These are phyloP conservation scores for Sphenopsis melanotis DNA, from an alignment of 2,797 vertebrate species.

Conservation along the genomic window DNA sequence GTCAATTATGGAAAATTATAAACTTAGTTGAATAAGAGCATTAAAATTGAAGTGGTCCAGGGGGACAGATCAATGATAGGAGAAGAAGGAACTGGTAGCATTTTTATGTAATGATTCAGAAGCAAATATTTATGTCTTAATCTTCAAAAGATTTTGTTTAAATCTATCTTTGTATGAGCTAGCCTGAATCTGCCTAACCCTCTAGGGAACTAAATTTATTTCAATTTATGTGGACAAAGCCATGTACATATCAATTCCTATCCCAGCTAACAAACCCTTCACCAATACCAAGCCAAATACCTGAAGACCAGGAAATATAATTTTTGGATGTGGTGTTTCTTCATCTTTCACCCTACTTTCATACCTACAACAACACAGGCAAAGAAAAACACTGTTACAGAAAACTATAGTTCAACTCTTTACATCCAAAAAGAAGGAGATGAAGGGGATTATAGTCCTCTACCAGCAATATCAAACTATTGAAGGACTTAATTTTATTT, in stretches of 20 bases:
- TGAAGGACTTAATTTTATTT: neutral
- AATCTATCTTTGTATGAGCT: neutral
- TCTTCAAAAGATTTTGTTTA: neutral
- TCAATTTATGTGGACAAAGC: neutral
- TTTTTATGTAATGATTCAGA: neutral
- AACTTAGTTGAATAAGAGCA: neutral
- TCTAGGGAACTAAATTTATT: neutral
- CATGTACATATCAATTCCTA: neutral
- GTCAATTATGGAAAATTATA: neutral
- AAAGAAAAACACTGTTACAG: accelerated
- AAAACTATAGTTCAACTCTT: neutral
- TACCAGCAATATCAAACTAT: neutral
- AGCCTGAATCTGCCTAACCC: neutral
- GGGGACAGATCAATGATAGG: neutral
- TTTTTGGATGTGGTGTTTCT: neutral
- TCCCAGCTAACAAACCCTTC: neutral
- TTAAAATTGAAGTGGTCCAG: neutral
- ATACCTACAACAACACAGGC: neutral
- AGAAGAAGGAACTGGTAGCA: neutral
- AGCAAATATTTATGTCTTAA: neutral
- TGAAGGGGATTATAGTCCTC: neutral
- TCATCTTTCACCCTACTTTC: neutral
- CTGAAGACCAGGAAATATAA: neutral
- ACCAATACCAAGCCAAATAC: neutral
- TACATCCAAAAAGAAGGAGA: neutral